These are phyloP conservation scores for Oophaga pumilio DNA, from an alignment of 2,113 vertebrate genomes.

Conservation along the genomic window DNA sequence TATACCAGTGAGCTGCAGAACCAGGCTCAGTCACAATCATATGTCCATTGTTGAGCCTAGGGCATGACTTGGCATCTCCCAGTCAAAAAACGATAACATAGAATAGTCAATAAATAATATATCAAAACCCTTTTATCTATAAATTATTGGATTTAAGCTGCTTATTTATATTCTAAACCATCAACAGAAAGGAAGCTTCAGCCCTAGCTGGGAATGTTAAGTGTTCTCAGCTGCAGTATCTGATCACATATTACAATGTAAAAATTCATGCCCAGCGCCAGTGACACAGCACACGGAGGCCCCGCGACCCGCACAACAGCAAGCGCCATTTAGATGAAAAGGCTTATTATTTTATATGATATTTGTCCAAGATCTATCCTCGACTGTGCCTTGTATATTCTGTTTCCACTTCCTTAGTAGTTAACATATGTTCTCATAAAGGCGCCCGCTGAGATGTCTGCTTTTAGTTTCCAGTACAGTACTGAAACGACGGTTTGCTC, in stretches of 20 bases:
- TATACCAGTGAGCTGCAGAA: no score
- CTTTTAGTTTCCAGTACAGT: conserved; percentile 43
- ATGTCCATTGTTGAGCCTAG: no score
- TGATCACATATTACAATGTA: conserved; percentile 34
- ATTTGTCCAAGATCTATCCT: conserved; percentile 36
- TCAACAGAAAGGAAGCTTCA: background rate
- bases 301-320: background rate
- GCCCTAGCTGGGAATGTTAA: background rate
- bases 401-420: conserved; percentile 37
- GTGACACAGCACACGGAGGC: conserved; percentile 31
- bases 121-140: background rate
- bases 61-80: no score
- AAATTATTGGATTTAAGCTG: background rate
- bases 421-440: conserved; percentile 51
- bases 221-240: conserved; percentile 25
- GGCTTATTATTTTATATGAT: conserved; percentile 36
- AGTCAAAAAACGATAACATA: no score
- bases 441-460: conserved; percentile 41
- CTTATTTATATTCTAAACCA: background rate
- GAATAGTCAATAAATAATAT: no score
- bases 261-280: conserved; percentile 7
- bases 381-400: conserved; percentile 17
- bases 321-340: conserved; percentile 31
- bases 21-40: no score
- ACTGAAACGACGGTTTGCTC: background rate